These are phyloP conservation scores for Arvicanthis niloticus DNA, from an alignment of 2,113 vertebrate genomes.

Conservation along the genomic window DNA sequence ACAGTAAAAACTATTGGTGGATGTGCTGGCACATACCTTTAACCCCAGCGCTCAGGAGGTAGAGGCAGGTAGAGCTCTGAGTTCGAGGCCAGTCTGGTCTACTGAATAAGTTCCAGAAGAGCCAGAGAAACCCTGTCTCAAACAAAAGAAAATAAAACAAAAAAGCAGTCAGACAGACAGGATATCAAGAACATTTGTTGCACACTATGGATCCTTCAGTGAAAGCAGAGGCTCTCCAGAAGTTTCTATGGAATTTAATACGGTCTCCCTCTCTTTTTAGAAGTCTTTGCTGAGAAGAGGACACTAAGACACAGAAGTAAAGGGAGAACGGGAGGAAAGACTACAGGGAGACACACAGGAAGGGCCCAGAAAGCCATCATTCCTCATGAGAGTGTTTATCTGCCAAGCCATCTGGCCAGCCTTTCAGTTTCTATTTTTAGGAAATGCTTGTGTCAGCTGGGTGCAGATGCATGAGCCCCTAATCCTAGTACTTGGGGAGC, in stretches of 20 bases:
- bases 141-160: not conserved
- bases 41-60: not conserved
- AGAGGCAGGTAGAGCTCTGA: not conserved
- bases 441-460: constrained; percentile 6
- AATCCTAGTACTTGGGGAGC: not conserved
- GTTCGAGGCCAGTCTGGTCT: not conserved
- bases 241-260: not conserved
- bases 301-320: not conserved
- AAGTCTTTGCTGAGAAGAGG: not conserved
- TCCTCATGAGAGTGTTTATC: not conserved
- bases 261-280: not conserved
- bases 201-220: not conserved
- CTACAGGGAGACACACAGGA: not conserved
- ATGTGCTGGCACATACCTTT: not conserved
- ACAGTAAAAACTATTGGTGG: not conserved
- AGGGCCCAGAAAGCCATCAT: not conserved
- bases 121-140: not conserved
- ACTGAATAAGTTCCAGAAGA: not conserved
- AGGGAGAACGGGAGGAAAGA: not conserved
- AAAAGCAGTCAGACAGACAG: not conserved
- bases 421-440: constrained; percentile 90
- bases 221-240: not conserved
- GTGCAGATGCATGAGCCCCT: not conserved
- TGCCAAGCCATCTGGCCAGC: not conserved
- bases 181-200: not conserved